Evolutionary conservation across 2,113 vertebrate species (phyloP).

Genomic region (Vireo altiloquus): DNA sequence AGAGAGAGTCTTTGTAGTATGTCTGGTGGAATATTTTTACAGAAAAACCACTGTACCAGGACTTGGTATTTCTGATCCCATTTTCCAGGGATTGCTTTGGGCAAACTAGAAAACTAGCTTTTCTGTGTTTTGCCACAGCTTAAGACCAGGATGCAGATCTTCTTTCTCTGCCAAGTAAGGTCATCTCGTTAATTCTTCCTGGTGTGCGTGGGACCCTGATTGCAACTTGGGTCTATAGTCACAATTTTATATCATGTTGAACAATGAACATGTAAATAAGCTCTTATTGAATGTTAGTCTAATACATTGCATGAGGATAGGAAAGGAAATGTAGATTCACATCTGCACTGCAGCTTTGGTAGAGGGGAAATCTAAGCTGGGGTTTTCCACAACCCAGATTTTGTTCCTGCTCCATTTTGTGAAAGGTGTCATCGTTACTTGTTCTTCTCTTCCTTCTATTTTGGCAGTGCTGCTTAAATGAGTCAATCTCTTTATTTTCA

Average conservation of each 20-base stretch:
- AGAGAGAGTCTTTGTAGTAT: background rate
- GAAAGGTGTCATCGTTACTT: background rate
- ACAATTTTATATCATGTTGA: background rate
- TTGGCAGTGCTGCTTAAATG: background rate
- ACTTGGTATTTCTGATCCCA: background rate
- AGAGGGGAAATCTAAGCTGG: background rate
- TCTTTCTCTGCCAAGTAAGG: background rate
- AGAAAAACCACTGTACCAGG: background rate
- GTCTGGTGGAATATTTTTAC: background rate
- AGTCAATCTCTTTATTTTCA: background rate
- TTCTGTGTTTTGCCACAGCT: background rate
- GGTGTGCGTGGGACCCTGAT: fast-evolving
- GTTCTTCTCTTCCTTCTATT: background rate
- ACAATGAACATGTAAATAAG: background rate
- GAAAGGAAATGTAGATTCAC: background rate
- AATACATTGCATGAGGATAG: background rate
- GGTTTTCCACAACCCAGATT: background rate
- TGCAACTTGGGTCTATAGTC: background rate
- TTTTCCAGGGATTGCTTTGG: background rate
- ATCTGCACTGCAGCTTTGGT: background rate
- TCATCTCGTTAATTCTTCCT: background rate
- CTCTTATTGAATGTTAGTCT: background rate
- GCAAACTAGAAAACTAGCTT: background rate
- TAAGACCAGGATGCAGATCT: background rate
- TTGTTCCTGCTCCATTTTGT: background rate